Base-by-base conservation (phyloP, 2,113 vertebrate genomes). In the Notarius quadriscutis region DNA sequence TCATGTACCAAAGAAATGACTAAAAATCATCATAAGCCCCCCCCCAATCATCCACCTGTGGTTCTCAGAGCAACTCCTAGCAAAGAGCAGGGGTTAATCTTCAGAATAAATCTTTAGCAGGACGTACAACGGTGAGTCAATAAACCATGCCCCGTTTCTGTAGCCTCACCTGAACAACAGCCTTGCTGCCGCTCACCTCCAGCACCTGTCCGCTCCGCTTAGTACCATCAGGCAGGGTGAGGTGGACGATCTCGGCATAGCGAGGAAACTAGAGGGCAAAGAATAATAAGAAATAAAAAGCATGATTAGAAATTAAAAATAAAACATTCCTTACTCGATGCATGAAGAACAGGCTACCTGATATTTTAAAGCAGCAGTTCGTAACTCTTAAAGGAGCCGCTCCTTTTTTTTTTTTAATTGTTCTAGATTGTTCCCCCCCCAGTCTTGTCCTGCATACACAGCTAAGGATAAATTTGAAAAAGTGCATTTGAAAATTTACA, bases 241-340 rank as follows among this genome's bases (percentile, higher is more conserved):
- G 91, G 89, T 96, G 95, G n/a, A 96, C 96, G 48, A 96, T 96
- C 91, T 96, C 96, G n/a, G 96, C 96, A 30, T 94, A 96, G 71
- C 94, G 94, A 57, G 95, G 95, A 86, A 96, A 96, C 95, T 96
- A 81, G 10, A 86, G 25, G 63, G 81, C 1, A 89, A 63, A 87
- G 7, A 83, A 82, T 20, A 9, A 2, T 50, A 0, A 62, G 9
- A 55, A 53, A 77, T 0, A 62, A 84, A 30, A 34, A 34, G 17
- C 69, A 71, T 2, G 30, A 41, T 34, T 34, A 17, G 67, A 34
- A 30, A 72, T 41, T 12, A 12, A 12, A 53, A 7, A 10, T 15
- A 69, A 27, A 34, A 17, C n/a, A 14, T 67, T 67, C 30, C 27
- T 71, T 2, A 71, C 67, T 7, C 17, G 27, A 22, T 1, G 2